Conservation (phyloP, 2,797 vertebrate species). For the Pelochelys cantorii region DNA sequence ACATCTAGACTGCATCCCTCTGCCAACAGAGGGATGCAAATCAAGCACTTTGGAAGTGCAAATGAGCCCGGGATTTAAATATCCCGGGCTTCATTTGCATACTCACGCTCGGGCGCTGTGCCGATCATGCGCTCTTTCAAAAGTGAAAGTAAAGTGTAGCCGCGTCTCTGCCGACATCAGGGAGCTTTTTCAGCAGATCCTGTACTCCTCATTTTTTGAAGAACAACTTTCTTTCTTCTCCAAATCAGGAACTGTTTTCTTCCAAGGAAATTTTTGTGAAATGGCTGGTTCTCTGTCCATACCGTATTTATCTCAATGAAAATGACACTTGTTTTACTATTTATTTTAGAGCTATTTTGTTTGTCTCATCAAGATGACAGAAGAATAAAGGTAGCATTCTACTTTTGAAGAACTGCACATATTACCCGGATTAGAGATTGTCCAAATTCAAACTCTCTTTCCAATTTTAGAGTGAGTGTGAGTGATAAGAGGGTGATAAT, state of each 20-base stretch:
- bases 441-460: background rate
- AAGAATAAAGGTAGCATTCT: background rate
- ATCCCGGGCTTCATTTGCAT: too few relatives aligned
- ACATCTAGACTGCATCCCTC: too few relatives aligned
- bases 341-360: background rate
- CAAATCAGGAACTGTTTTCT: background rate
- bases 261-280: background rate
- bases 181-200: too few relatives aligned
- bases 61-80: too few relatives aligned
- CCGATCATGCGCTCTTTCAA: too few relatives aligned
- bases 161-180: too few relatives aligned
- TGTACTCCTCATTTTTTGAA: background rate
- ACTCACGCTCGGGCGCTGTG: too few relatives aligned
- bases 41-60: too few relatives aligned
- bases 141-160: too few relatives aligned
- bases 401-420: background rate
- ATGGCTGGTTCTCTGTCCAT: background rate
- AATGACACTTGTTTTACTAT: background rate
- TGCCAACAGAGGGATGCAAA: too few relatives aligned
- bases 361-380: background rate
- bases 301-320: accelerated
- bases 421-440: background rate
- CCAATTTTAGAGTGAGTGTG: background rate
- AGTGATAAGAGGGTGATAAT: background rate
- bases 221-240: background rate